phyloP scores from a whole-genome alignment of 2,797 vertebrate species.

The Simalia tracyae region DNA sequence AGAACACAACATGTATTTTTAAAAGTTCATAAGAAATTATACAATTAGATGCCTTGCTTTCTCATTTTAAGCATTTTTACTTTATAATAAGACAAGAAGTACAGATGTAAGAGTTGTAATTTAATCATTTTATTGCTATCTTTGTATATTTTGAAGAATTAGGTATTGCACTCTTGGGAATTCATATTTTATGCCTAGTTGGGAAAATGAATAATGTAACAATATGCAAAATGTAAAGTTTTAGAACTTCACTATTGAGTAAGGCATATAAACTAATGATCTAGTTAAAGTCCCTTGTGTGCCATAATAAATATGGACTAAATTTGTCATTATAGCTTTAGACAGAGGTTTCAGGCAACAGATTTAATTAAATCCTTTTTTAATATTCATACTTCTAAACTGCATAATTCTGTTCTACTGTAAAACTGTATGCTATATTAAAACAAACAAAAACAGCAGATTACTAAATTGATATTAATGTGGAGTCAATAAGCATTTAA shows the following conservation, averaged over 20 bases:
- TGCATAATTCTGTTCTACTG: conserved; percentile 82
- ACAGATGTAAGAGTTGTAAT: conserved; percentile 87
- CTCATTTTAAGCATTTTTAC: conserved; percentile 75
- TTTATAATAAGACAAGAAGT: conserved; percentile 84
- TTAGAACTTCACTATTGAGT: conserved; percentile 81
- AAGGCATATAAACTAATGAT: conserved; percentile 84
- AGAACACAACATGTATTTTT: conserved; percentile 18
- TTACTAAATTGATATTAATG: conserved; percentile 81
- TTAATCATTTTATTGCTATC: conserved; percentile 86
- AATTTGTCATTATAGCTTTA: conserved; percentile 87
- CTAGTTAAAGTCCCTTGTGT: conserved; percentile 83
- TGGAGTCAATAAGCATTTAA: conserved; percentile 80
- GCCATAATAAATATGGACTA: conserved; percentile 85
- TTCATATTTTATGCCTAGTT: conserved; percentile 84
- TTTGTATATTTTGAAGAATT: conserved; percentile 87
- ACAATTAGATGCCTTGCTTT: conserved; percentile 72
- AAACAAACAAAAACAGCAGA: conserved; percentile 83
- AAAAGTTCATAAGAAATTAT: conserved; percentile 45
- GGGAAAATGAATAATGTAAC: conserved; percentile 87
- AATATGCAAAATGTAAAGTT: conserved; percentile 86
- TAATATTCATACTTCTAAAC: conserved; percentile 86
- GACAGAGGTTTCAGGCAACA: conserved; percentile 84
- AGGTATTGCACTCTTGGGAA: conserved; percentile 85
- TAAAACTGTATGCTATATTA: conserved; percentile 79
- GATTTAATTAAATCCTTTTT: conserved; percentile 88